Percentiles rank a stretch among this genome's conserved stretches.
These are phyloP conservation scores for Cuniculus paca DNA, from an alignment of 2,797 vertebrate genomes.

Conservation along the genomic window DNA sequence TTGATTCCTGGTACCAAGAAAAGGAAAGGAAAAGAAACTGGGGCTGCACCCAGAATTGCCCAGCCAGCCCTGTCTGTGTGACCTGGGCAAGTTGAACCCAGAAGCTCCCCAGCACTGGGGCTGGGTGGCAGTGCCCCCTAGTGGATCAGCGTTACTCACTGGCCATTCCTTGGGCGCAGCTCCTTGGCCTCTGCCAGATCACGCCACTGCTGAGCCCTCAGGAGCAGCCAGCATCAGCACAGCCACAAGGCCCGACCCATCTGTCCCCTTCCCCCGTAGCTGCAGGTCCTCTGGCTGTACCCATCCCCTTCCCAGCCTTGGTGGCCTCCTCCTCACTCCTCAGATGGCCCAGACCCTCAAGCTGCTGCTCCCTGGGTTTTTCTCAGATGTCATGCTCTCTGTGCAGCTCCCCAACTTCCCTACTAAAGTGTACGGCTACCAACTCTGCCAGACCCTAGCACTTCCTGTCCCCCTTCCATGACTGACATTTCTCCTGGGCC, in stretches of 20 bases:
- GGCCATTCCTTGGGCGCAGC: rapidly evolving
- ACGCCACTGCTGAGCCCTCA: neutral
- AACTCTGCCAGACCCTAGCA: neutral
- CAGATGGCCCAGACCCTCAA: neutral
- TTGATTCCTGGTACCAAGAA: too few relatives aligned
- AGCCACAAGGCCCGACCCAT: neutral
- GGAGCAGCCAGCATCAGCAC: neutral
- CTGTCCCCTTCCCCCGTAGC: neutral
- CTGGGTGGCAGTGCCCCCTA: slow-evolving; percentile 47
- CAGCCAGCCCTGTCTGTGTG: neutral
- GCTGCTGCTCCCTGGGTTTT: neutral
- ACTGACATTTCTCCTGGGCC: neutral
- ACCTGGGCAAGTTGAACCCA: neutral
- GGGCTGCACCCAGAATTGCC: neutral
- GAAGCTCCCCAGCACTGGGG: neutral
- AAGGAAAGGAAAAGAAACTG: neutral
- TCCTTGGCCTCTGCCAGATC: neutral
- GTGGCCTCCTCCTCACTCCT: neutral
- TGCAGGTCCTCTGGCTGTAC: neutral
- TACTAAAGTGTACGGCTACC: neutral
- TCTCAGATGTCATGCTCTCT: neutral
- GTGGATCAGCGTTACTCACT: neutral
- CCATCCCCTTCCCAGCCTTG: neutral
- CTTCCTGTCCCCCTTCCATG: neutral
- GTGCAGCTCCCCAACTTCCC: neutral